Evolutionary conservation across 2,797 vertebrate genomes (phyloP).

Genomic region (Urocyon cinereoargenteus): DNA sequence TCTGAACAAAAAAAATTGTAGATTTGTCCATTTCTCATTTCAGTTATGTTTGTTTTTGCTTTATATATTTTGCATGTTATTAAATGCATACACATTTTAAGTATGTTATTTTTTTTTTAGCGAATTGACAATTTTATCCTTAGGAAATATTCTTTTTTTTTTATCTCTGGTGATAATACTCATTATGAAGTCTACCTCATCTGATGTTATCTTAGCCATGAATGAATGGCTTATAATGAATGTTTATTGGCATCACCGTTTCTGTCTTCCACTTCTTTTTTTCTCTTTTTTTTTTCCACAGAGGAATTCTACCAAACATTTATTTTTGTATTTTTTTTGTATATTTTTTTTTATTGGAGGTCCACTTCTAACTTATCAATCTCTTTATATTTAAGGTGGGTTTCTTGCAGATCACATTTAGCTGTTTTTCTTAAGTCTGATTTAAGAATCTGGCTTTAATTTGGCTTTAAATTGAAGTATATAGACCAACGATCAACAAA

Average conservation of each 20-base stretch:
- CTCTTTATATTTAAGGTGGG: not conserved
- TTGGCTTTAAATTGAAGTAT: not conserved
- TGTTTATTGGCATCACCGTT: not conserved
- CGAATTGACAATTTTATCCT: not conserved
- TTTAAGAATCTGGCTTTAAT: not conserved
- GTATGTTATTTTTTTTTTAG: not conserved
- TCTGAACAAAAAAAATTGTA: not conserved
- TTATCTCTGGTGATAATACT: not conserved
- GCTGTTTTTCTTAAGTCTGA: not conserved
- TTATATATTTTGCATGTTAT: constrained; percentile 30
- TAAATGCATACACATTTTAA: not conserved
- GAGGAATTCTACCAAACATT: no score
- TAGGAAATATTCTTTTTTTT: not conserved
- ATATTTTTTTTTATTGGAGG: no score
- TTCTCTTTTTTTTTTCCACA: no score
- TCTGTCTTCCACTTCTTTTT: not conserved
- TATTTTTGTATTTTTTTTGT: no score
- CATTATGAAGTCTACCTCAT: not conserved
- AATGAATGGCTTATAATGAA: not conserved
- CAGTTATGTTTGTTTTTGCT: not conserved
- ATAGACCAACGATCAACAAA: not conserved
- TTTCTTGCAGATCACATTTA: not conserved
- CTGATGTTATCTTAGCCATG: not conserved
- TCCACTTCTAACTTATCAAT: not conserved
- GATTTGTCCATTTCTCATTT: constrained; percentile 42